Base-by-base conservation (phyloP, 1,140 invertebrate species). In the Lanistes nyassanus region DNA sequence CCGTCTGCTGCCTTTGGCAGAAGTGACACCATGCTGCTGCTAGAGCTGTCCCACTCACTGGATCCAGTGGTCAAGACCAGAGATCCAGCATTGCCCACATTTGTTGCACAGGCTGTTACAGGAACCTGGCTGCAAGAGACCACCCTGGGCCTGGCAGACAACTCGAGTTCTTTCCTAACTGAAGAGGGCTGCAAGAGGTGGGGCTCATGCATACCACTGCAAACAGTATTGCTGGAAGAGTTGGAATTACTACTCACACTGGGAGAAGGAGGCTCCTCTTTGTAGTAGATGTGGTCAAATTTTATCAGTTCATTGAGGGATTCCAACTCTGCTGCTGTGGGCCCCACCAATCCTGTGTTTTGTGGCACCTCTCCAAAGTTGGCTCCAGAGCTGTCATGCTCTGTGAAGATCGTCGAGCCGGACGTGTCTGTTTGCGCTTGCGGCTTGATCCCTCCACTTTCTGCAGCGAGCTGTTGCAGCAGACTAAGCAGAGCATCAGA, bases 261-360 rank as follows among this genome's bases (percentile, higher is more conserved):
- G 56, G 56, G 55, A 42, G 56, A 39, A 29, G 29, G 65, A 69
- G 83, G 78, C 77, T 85, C 78, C 39, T 80, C 79, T 76, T 89
- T 89, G 76, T 85, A 85, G 80, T 88, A 88, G 26, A 85, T 75
- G 78, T 89, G 87, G 68, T 88, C 87, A 83, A 87, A 87, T 74
- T 85, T 84, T 67, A 89, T 88, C 68, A 88, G 83, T 88, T 89
- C 88, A 81, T 87, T 87, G 87, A 87, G 74, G 87, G 88, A 88
- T 85, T 89, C 88, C 88, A 89, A 67, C 81, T 88, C 83, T 84
- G 83, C 82, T 88, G 87, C 16, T 88, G 87, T 72, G 83, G 87
- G 82, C 88, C 88, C 88, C 88, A 89, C 88, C 88, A 89, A 55
- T 80, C 55, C 3, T 66, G 75, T 16, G 42, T 71, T 55, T 42